Evolutionary conservation across 2,888 invertebrate species (phyloP), one percentile per base, ranked within the genome.

Genomic region (Sussaba pulchella): DNA sequence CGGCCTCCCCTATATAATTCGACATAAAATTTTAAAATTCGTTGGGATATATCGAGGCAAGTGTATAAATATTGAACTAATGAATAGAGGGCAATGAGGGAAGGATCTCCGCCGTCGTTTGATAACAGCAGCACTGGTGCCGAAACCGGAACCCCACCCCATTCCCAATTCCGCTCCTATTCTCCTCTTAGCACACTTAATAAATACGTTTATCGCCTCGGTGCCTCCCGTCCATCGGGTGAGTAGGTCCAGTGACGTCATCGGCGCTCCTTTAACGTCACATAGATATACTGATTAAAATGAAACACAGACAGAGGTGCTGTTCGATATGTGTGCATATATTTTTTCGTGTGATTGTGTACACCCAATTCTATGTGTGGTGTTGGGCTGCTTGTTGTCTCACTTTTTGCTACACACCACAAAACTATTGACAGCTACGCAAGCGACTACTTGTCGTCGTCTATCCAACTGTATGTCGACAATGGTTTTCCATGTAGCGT

Each of bases 181-280:
- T 69, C 85, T 85, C 85, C 84, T 86, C 85, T 85, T 63, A 85
- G 83, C 82, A 85, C 85, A 86, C 85, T 89, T 88, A 86, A 89
- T 89, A 89, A 89, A 89, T 89, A 87, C 85, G 87, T 89, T 89
- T 88, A 88, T 89, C 88, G 88, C 88, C 84, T 86, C 86, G 81
- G 78, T 86, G 86, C 82, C 84, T 88, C 78, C 81, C 84, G 83
- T 87, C 86, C 84, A 86, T 87, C 87, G 88, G 88, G 85, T 86
- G 89, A 90, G 89, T 88, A 86, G 84, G 82, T 86, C 86, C 86
- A 86, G 84, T 89, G 90, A 90, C 90, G 89, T 90, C 89, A 89
- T 84, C 78, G 85, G 82, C 87, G 85, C 85, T 88, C 84, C 88
- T 89, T 86, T 85, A 88, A 85, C 86, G 85, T 86, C 86, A 87